These are phyloP conservation scores for Sylvia borin DNA, from an alignment of 2,797 vertebrate species.

Conservation along the genomic window DNA sequence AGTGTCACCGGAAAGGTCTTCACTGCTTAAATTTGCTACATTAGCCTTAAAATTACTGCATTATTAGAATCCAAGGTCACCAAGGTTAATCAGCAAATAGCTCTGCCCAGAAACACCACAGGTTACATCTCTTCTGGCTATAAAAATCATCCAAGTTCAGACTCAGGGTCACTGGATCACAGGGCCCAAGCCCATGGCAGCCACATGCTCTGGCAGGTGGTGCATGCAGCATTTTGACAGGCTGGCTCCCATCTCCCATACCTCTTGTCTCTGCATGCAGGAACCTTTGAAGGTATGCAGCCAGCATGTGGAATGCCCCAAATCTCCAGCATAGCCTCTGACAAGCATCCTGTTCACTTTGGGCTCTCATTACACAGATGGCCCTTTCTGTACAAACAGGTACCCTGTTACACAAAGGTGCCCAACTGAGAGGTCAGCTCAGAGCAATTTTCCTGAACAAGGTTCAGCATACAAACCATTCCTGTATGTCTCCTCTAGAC, in stretches of 20 bases:
- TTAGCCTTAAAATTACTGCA: neutral
- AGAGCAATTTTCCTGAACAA: neutral
- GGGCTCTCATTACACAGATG: neutral
- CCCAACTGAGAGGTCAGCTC: neutral
- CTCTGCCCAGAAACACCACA: neutral
- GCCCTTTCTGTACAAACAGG: neutral
- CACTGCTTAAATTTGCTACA: neutral
- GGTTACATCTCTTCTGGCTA: neutral
- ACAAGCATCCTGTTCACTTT: neutral
- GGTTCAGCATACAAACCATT: neutral
- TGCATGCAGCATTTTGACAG: neutral
- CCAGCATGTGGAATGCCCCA: accelerated
- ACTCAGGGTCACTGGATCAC: neutral
- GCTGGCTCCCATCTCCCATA: neutral
- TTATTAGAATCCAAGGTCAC: neutral
- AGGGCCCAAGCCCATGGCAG: neutral
- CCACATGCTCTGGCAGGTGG: neutral
- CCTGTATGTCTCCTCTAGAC: neutral
- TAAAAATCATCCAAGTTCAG: neutral
- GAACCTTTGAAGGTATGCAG: neutral
- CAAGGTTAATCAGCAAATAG: neutral
- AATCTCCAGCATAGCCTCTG: neutral
- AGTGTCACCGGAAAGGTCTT: conserved; percentile 4
- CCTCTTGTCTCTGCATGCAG: neutral
- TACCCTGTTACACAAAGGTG: neutral